Evolutionary conservation across 2,113 vertebrate genomes (phyloP), one percentile per base, ranked within the genome.

Genomic region (Polyodon spathula): DNA sequence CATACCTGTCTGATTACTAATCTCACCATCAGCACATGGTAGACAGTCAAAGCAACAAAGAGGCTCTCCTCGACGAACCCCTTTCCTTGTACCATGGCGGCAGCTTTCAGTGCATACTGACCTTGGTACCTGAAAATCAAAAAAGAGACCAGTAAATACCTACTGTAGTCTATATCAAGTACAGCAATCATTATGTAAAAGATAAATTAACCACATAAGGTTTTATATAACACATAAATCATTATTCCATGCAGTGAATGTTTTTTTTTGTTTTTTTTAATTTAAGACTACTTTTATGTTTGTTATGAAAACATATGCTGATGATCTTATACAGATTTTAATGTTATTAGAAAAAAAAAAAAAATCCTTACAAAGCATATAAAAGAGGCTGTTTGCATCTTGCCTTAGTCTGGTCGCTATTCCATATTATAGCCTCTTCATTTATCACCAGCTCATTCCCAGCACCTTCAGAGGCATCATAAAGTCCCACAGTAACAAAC

Each of bases 1-100:
- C 63, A 59, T 63, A 69, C 71, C 71, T 66, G 68, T 56, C 40
- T 66, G 58, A 59, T 65, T 63, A 58, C 63, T 63, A 63, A 65
- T 67, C 59, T 71, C 56, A 43, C 72, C 65, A 59, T 68, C 15
- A 40, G 65, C 63, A 61, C 69, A 63, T 54, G 51, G 37, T 66
- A 73, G 54, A 55, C 58, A 63, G 42, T 63, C 68, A 64, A 67
- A 61, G 61, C 60, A 56, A 58, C 60, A 58, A 54, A 65, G 60
- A 53, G 68, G 65, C 46, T 73, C 46, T 46, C 68, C 56, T 52
- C 59, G 61, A 42, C 65, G 48, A 43, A 53, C 61, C 8, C 64
- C 60, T 63, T 66, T 63, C 51, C 60, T 40, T 54, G 59, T 56
- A 6, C 58, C 60, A 4, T 50, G 65, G 57, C 40, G 44, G 44